phyloP scores from a whole-genome alignment of 2,113 vertebrate species.

The Cnemophilus loriae region DNA sequence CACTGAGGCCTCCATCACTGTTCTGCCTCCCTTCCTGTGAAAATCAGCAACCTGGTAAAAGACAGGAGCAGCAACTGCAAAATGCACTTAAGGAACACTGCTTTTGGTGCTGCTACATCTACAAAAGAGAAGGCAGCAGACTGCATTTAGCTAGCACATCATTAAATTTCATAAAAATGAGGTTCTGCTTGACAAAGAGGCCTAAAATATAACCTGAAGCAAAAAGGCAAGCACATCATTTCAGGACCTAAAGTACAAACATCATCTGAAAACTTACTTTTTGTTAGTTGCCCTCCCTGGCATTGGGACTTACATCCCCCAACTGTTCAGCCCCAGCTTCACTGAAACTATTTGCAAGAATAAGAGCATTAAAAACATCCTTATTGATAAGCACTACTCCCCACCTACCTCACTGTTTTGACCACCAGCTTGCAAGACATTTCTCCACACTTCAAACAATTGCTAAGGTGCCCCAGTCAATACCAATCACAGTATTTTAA shows the following conservation, averaged over 20 bases:
- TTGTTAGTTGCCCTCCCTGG: neutral
- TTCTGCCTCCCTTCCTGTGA: neutral
- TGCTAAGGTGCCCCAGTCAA: neutral
- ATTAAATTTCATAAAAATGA: neutral
- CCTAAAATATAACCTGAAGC: neutral
- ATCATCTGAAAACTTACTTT: neutral
- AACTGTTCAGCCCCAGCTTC: neutral
- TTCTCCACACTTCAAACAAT: neutral
- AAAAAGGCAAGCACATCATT: neutral
- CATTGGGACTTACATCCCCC: rapidly evolving
- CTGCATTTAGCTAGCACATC: neutral
- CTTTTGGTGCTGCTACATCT: neutral
- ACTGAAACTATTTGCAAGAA: neutral
- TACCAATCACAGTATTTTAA: neutral
- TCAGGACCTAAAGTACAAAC: neutral
- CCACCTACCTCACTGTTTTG: neutral
- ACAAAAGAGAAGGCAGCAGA: neutral
- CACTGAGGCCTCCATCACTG: neutral
- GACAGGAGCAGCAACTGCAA: neutral
- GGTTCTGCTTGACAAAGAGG: neutral
- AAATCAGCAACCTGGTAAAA: neutral
- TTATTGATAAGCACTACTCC: neutral
- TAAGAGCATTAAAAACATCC: neutral
- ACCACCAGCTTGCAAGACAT: neutral
- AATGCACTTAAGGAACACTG: neutral